These are phyloP conservation scores for Nycteola revayana DNA, from an alignment of 2,888 invertebrate genomes.

Conservation along the genomic window DNA sequence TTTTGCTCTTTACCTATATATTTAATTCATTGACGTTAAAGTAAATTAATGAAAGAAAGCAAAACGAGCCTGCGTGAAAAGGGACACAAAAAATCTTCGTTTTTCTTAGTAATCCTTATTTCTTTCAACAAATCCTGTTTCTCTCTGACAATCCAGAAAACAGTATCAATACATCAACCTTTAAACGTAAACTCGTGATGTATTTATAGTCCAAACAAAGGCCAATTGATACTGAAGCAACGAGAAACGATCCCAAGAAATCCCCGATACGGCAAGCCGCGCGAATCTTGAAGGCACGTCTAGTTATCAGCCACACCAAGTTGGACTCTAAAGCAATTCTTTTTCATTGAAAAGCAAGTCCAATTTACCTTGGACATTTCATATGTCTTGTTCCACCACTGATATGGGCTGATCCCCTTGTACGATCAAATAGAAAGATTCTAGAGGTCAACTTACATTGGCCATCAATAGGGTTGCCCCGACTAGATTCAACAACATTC, in stretches of 20 bases:
- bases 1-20: too few species aligned
- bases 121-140: slow-evolving; percentile 7
- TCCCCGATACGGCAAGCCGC: slow-evolving; percentile 49
- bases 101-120: slow-evolving; percentile 1
- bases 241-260: slow-evolving; percentile 51
- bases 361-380: slow-evolving; percentile 28
- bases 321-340: slow-evolving; percentile 25
- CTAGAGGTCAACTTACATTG: slow-evolving; percentile 33
- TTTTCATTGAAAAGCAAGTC: slow-evolving; percentile 20
- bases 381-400: slow-evolving; percentile 29
- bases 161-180: slow-evolving; percentile 41
- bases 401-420: slow-evolving; percentile 21
- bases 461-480: slow-evolving; percentile 40
- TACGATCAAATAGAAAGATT: slow-evolving; percentile 12
- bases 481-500: slow-evolving; percentile 60
- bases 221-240: slow-evolving; percentile 50
- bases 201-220: slow-evolving; percentile 56
- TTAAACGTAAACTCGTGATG: slow-evolving; percentile 56
- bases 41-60: too few species aligned
- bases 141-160: slow-evolving; percentile 23
- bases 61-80: too few species aligned
- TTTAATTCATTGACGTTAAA: too few species aligned
- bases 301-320: slow-evolving; percentile 34
- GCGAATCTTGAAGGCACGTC: slow-evolving; percentile 48
- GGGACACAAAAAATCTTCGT: neutral